Percentiles rank a stretch among this genome's conserved stretches.
phyloP scores from a whole-genome alignment of 2,888 invertebrate genomes.

The Philonicus albiceps region DNA sequence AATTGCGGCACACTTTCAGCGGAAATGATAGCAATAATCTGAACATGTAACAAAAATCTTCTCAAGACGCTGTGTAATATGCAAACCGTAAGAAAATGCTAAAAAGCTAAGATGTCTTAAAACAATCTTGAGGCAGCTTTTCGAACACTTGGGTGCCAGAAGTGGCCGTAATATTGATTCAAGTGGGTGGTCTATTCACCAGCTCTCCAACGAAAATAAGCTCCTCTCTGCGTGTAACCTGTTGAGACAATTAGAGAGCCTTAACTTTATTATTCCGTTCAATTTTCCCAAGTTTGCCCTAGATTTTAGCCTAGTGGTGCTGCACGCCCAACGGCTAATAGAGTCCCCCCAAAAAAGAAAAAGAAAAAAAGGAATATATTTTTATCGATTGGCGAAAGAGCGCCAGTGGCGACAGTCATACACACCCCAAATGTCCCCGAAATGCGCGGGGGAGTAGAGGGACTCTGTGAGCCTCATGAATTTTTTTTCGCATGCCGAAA shows the following conservation, averaged over 20 bases:
- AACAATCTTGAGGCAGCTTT: background rate
- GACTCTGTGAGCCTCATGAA: background rate
- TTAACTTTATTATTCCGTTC: background rate
- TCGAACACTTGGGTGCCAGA: background rate
- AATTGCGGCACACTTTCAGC: background rate
- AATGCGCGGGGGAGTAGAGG: background rate
- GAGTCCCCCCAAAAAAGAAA: background rate
- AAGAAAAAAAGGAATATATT: background rate
- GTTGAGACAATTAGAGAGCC: background rate
- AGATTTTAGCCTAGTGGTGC: background rate
- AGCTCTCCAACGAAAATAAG: background rate
- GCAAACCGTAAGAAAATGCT: background rate
- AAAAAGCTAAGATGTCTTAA: background rate
- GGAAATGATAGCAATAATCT: background rate
- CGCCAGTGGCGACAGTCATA: background rate
- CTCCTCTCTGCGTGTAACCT: background rate
- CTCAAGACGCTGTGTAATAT: background rate
- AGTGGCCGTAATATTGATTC: background rate
- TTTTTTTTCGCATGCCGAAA: background rate
- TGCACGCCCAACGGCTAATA: background rate
- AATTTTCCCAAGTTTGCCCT: background rate
- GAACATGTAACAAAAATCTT: background rate
- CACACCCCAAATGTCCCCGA: background rate
- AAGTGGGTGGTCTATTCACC: background rate
- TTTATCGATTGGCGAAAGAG: background rate